Conservation (phyloP, 2,797 vertebrate genomes). For the Falco novaeseelandiae region DNA sequence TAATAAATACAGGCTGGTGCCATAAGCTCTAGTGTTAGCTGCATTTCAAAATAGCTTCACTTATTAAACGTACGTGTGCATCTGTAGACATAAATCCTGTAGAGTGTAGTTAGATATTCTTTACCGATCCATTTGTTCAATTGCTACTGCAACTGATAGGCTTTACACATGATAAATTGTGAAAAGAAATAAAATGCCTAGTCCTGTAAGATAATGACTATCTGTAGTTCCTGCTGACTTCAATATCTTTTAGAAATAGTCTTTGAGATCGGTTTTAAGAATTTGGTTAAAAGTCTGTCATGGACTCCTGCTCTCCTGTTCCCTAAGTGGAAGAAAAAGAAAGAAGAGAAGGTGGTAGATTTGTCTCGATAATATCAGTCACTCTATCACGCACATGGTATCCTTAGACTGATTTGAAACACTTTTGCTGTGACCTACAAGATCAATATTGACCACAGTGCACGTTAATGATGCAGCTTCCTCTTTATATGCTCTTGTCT, state of each 20-base stretch:
- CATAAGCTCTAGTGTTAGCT: background rate
- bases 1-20: background rate
- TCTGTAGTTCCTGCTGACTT: background rate
- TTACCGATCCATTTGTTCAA: background rate
- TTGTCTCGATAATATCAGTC: background rate
- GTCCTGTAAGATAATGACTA: background rate
- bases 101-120: background rate
- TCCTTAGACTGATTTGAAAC: background rate
- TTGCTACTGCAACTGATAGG: background rate
- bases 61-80: background rate
- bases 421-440: background rate
- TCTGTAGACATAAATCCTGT: background rate
- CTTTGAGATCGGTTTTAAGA: background rate
- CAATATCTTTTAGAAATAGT: background rate
- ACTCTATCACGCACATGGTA: background rate
- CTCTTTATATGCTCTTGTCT: background rate
- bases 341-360: background rate
- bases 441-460: background rate
- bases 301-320: background rate
- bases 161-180: background rate
- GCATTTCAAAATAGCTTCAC: constrained; percentile 7
- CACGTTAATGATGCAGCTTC: background rate
- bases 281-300: background rate
- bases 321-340: background rate
- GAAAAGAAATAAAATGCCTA: background rate